phyloP scores from a whole-genome alignment of 2,113 vertebrate species.

The Sturnus vulgaris region DNA sequence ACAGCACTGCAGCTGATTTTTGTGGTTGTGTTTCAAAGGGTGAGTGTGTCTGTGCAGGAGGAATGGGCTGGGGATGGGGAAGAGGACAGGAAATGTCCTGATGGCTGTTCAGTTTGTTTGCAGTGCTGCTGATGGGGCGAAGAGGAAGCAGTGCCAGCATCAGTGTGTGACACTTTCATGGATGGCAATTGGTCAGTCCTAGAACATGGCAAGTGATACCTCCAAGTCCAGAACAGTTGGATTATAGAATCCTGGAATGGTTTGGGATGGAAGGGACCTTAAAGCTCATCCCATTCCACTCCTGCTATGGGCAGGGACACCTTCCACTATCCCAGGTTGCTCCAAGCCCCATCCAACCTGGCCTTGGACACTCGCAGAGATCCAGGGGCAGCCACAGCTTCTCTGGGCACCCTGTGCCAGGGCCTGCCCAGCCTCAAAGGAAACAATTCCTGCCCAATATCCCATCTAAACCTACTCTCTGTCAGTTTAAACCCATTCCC shows the following conservation, averaged over 20 bases:
- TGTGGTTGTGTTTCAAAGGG: background rate
- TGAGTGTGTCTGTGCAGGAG: background rate
- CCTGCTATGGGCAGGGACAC: background rate
- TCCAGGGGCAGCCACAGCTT: background rate
- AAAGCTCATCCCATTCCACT: fast-evolving
- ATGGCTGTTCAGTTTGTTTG: background rate
- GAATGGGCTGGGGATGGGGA: background rate
- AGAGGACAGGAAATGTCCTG: background rate
- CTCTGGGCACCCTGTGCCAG: background rate
- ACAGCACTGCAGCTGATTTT: background rate
- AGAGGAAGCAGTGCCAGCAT: background rate
- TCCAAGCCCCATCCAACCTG: fast-evolving
- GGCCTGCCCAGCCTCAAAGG: fast-evolving
- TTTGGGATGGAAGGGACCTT: background rate
- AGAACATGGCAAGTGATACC: background rate
- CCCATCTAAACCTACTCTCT: background rate
- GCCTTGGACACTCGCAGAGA: background rate
- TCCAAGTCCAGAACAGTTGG: background rate
- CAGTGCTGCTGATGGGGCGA: background rate
- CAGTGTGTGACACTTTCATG: background rate
- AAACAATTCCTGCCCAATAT: fast-evolving
- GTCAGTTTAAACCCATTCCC: background rate
- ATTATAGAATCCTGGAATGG: background rate
- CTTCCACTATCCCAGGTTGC: fast-evolving
- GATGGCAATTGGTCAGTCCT: background rate